phyloP scores from a whole-genome alignment of 2,113 vertebrate species.

The Pachycephala philippinensis region DNA sequence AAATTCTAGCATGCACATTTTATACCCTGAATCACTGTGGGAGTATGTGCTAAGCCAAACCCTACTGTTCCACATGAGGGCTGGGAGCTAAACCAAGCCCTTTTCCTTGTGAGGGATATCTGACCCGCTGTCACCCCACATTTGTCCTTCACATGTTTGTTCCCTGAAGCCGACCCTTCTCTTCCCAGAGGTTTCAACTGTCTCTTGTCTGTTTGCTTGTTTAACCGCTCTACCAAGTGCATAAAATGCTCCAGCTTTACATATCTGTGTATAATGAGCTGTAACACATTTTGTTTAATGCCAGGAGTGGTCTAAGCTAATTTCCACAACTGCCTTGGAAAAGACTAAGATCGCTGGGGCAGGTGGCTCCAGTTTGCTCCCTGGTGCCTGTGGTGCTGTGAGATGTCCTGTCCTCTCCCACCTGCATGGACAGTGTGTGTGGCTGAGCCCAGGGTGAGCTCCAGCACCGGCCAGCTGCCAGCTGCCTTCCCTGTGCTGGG shows the following conservation, averaged over 20 bases:
- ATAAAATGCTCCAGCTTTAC: not conserved
- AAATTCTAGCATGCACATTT: not conserved
- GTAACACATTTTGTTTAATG: not conserved
- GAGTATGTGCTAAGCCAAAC: rapidly evolving
- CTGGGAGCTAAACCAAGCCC: not conserved
- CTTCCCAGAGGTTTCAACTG: not conserved
- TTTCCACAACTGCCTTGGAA: not conserved
- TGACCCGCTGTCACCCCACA: not conserved
- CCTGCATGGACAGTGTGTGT: rapidly evolving
- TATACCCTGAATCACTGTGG: rapidly evolving
- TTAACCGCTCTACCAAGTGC: not conserved
- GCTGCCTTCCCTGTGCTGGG: not conserved
- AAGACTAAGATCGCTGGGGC: not conserved
- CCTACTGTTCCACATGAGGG: not conserved
- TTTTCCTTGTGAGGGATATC: not conserved
- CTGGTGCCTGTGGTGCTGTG: not conserved
- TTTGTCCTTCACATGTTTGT: not conserved
- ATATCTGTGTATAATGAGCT: not conserved
- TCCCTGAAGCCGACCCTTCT: not conserved
- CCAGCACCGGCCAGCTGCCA: rapidly evolving
- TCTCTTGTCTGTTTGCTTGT: not conserved
- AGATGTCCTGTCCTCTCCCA: not conserved
- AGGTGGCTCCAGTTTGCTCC: not conserved
- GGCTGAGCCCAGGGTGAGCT: not conserved
- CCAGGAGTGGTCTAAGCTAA: not conserved